Base-by-base conservation (phyloP, 2,888 invertebrate genomes). In the Acrobasis consociella region DNA sequence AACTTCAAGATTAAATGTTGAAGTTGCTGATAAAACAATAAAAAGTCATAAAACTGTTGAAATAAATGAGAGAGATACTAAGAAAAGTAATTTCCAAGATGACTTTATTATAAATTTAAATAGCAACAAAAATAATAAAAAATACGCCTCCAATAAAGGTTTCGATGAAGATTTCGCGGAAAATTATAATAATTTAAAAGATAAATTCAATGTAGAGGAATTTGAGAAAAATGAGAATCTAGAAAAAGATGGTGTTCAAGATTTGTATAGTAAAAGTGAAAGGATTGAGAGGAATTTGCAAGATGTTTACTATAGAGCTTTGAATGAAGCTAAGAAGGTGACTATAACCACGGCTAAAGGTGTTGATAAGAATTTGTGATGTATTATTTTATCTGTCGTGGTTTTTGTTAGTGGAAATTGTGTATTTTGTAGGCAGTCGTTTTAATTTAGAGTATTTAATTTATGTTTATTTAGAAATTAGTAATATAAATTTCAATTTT, bases 251-350 rank as follows among this genome's bases (percentile, higher is more conserved):
- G 64, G 61, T 46, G 38, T 37, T 38, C 22, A 59, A 11, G 58
- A n/a, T n/a, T 5, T 5, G 7, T 46, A 46, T n/a, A n/a, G 9
- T 10, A 22, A 58, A 37, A 42, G 58, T n/a, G 58, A 62, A 8
- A 51, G 58, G 8, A 63, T 53, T 8, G 74, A 76, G 55, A 78
- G 79, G 17, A 84, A 83, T 67, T 62, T 84, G 0, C 72, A 75
- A 64, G 82, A 86, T 63, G 75, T 85, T 0, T 84, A 85, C 53
- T 82, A 76, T 46, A 79, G 75, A 65, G 82, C 84, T 0, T 9
- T 85, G 0, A 72, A 69, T 2, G 82, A 81, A 5, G 77, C 82
- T 0, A 83, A 79, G 16, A 81, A 81, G 42, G 52, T 58, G 13
- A 70, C 81, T 0, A 76, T 60, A 13, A 70, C 81, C 0, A 76